Evolutionary conservation across 2,888 invertebrate species (phyloP).

Genomic region (Drosophila barbarae): DNA sequence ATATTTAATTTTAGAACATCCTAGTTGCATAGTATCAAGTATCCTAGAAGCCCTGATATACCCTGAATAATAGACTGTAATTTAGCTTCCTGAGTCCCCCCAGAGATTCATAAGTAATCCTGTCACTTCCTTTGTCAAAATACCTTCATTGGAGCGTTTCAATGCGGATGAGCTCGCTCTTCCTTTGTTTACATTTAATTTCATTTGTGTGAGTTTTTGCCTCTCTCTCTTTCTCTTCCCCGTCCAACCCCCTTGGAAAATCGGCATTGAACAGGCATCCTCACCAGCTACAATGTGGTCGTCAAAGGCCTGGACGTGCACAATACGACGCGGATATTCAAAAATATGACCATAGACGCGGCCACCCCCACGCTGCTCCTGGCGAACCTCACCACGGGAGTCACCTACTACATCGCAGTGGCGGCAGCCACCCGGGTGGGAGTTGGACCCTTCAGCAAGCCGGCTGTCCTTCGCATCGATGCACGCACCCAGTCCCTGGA

Average conservation of each 20-base stretch:
- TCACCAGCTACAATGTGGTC: conserved; percentile 90
- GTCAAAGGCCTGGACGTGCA: conserved; percentile 83
- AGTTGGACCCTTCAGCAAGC: conserved; percentile 88
- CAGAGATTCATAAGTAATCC: conserved; percentile 14
- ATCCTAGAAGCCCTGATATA: background rate
- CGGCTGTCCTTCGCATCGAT: conserved; percentile 84
- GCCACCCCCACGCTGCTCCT: conserved; percentile 87
- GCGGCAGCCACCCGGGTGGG: conserved; percentile 91
- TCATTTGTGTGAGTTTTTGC: conserved; percentile 44
- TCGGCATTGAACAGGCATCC: conserved; percentile 79
- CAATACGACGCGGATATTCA: conserved; percentile 82
- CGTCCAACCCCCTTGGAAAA: conserved; percentile 5
- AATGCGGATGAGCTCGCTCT: conserved; percentile 19
- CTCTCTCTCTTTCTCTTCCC: conserved; percentile 8
- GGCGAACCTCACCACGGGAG: conserved; percentile 89
- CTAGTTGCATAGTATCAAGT: too few relatives aligned
- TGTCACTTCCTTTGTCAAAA: conserved; percentile 22
- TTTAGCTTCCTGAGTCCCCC: background rate
- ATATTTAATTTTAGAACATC: background rate
- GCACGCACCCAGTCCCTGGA: conserved; percentile 82
- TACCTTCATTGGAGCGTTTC: conserved; percentile 10
- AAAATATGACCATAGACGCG: conserved; percentile 87
- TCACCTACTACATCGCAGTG: conserved; percentile 90
- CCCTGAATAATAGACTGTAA: background rate
- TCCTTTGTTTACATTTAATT: conserved; percentile 61